Base-by-base conservation (phyloP, 2,888 invertebrate species). In the Ypsolopha scabrella region DNA sequence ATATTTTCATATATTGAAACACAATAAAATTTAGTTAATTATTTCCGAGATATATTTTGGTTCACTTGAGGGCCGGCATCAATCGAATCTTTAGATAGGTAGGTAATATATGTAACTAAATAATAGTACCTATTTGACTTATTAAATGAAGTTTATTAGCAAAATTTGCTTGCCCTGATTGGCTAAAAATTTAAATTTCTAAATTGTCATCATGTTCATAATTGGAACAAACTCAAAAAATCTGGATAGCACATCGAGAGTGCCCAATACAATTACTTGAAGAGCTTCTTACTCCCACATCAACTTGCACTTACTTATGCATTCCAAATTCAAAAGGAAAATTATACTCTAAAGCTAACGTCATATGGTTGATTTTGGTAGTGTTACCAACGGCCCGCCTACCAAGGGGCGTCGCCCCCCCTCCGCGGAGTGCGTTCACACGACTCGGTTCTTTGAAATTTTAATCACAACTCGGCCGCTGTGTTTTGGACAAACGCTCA, bases 401-500 rank as follows among this genome's bases (percentile, higher is more conserved):
- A 52, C 69, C 72, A 75, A 72, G 77, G 83, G 85, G 85, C 85
- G 85, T 78, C 74, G 63, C 68, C 70, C 74, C 79, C 79, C 80
- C 62, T 79, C 70, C 74, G 51, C 36, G 60, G 71, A 77, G 75
- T 74, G 75, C 77, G 77, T 76, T 77, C 78, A 75, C 77, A 75
- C 78, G 72, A 74, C 68, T 65, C 71, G 62, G 66, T 76, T 74
- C 77, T 83, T 83, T 82, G 73, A 81, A 83, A 80, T 76, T 83
- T 85, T 83, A 82, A 85, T 81, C 81, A 77, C 74, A 78, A 73
- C 65, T 70, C 69, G 66, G 56, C 58, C 70, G 76, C 76, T 77
- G 77, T 77, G 41, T 49, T 80, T 80, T 78, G 71, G 69, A 72
- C 68, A 75, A 75, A 78, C 75, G 78, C 70, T 70, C 67, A 67